Evolutionary conservation across 1,140 invertebrate species (phyloP), one percentile per base, ranked within the genome.

Genomic region (Trigoniulus corallinus): DNA sequence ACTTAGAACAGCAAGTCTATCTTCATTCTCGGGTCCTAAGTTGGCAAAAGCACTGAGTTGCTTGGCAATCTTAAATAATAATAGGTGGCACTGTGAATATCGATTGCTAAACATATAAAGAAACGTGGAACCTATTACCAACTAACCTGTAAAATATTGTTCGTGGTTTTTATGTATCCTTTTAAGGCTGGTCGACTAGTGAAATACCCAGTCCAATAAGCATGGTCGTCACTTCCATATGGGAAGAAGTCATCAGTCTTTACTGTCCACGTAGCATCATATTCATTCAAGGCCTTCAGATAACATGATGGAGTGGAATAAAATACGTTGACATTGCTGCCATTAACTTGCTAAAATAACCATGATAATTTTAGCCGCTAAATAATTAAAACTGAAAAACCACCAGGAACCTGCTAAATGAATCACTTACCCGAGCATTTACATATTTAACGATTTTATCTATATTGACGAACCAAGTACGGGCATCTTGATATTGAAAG

Each of bases 251-350:
- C 87, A 57, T 87, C 81, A 13, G 67, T 66, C 59, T 88, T 88
- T 0, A 72, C 76, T 0, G 82, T 70, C 69, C 83, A 79, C 0
- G 66, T 70, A 0, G 73, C 61, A 55, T 79, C 74, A 1, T 75
- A 65, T 56, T 82, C 74, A 54, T 88, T 75, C 0, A 94, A 61
- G 1, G 87, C 75, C 61, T 91, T 81, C 3, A 89, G 61, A 64
- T 98, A 98, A 63, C 93, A 98, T 0, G 84, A 80, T 0, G 93
- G 93, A 0, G 91, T 96, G 0, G 93, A 97, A 64, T 97, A 97
- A 48, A 95, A 75, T 7, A 88, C 60, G 58, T 88, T 84, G 0
- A 91, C 68, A 1, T 76, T 73, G 1, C 74, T 70, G 0, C 75
- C 75, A 50, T 73, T 69, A 47, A 48, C 50, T 66, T 72, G 69